phyloP scores from a whole-genome alignment of 2,113 vertebrate genomes.

The Pseudolaguvia tuberculata region DNA sequence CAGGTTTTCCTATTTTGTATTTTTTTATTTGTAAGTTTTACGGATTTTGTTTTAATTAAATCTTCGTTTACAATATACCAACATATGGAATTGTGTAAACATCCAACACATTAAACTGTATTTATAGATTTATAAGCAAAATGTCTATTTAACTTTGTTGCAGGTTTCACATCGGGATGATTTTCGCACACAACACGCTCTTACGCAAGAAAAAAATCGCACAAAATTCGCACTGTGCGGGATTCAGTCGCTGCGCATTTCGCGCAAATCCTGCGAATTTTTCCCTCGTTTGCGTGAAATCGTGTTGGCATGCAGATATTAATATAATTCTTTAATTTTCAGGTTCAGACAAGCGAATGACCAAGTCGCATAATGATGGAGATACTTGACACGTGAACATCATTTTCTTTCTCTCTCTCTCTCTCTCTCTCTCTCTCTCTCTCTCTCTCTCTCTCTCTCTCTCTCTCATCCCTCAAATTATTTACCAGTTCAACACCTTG shows the following conservation, averaged over 20 bases:
- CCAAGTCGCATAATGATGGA: conserved; percentile 14
- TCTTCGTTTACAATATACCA: conserved; percentile 7
- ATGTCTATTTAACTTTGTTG: conserved; percentile 34
- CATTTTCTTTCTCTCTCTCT: not conserved
- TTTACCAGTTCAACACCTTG: not conserved
- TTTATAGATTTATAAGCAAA: conserved; percentile 38
- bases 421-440: conserved; percentile 7
- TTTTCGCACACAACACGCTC: conserved; percentile 15
- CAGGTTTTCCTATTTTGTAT: conserved; percentile 33
- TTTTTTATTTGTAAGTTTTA: conserved; percentile 33
- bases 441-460: too few relatives aligned
- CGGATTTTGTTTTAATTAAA: conserved; percentile 14
- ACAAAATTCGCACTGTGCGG: not conserved
- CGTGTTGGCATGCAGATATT: conserved; percentile 10
- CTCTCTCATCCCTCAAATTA: not conserved
- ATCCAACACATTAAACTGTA: conserved; percentile 26
- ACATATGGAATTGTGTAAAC: conserved; percentile 15
- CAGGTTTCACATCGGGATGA: not conserved
- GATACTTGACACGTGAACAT: conserved; percentile 36
- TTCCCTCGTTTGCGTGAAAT: conserved; percentile 5
- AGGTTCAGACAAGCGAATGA: conserved; percentile 27
- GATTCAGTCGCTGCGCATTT: not conserved
- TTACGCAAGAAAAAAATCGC: not conserved
- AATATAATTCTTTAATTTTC: conserved; percentile 29
- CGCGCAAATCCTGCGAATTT: not conserved